phyloP scores from a whole-genome alignment of 2,888 invertebrate species.

The Linnaemya tessellans region DNA sequence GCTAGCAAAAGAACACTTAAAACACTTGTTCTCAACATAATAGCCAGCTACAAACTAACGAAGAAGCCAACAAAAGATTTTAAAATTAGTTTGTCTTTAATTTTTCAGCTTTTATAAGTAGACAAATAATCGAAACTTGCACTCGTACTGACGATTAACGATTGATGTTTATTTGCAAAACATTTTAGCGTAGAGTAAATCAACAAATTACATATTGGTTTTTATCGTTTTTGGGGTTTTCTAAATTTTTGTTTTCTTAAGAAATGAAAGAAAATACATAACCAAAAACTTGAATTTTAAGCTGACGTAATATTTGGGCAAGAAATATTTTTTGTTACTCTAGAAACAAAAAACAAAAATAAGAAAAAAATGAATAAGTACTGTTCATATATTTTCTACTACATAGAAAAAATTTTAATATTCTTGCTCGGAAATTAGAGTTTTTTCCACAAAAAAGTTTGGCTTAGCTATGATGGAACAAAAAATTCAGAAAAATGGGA shows the following conservation, averaged over 20 bases:
- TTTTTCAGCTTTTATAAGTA: conserved; percentile 21
- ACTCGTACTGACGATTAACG: not conserved
- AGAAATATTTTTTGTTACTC: too few species aligned
- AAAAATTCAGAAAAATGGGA: too few species aligned
- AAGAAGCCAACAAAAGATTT: conserved; percentile 11
- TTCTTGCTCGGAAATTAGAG: too few species aligned
- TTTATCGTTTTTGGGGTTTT: conserved; percentile 39
- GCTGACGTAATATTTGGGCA: too few species aligned
- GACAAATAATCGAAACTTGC: conserved; percentile 3
- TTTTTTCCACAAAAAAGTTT: too few species aligned
- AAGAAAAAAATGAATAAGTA: too few species aligned
- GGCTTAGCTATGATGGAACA: too few species aligned
- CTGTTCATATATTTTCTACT: too few species aligned
- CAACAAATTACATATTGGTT: not conserved
- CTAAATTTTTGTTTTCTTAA: conserved; percentile 27
- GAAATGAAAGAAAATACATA: conserved; percentile 2
- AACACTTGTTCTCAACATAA: conserved; percentile 51
- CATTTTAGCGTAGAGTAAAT: conserved; percentile 35
- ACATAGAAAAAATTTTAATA: too few species aligned
- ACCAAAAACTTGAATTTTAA: not conserved
- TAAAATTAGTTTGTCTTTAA: conserved; percentile 15
- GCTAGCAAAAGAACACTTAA: conserved; percentile 25
- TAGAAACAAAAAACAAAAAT: too few species aligned
- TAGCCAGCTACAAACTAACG: conserved; percentile 37
- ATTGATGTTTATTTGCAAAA: conserved; percentile 42